Base-by-base conservation (phyloP, 2,113 vertebrate genomes). In the Tragelaphus imberbis region DNA sequence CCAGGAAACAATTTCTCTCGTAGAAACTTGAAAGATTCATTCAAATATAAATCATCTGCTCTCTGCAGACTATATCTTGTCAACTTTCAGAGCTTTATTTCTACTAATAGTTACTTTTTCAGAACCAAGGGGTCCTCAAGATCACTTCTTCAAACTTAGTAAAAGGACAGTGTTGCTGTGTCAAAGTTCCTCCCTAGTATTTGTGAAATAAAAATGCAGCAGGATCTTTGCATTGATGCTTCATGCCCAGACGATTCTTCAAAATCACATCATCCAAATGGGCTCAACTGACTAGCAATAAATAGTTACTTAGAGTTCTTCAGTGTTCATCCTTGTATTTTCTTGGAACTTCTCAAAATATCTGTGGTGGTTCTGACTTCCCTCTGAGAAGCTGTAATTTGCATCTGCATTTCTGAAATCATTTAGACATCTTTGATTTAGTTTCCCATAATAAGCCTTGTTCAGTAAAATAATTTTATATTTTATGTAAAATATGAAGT, bases 401-500 rank as follows among this genome's bases (percentile, higher is more conserved):
- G 7, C 17, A 30, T 93, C 44, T 91, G 5, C 16, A 51, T 58
- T 97, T 94, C 21, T 75, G 63, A 49, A 93, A 23, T 95, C 88
- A 90, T 95, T 90, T 94, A 47, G 6, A 40, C 33, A 55, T 71
- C 49, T 44, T 51, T 90, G 49, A 91, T 59, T 82, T 90, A 92
- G 71, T 94, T 49, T 92, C 44, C 16, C 27, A 79, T 79, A 53
- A 14, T 55, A 94, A 94, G 36, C 16, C 25, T 84, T 87, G 30
- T 92, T 90, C 81, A 86, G 27, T 75, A 23, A 4, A 91, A 75
- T 71, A 81, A 61, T 92, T 96, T 95, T 77, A 88, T 81, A 89
- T 88, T 92, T 96, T 92, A 91, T 11, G 10, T 80, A 44, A 87
- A 91, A 80, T 56, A 75, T 80, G 47, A 80, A 53, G 2, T 75